These are phyloP conservation scores for Ypsolopha sequella DNA, from an alignment of 2,888 invertebrate species.

Conservation along the genomic window DNA sequence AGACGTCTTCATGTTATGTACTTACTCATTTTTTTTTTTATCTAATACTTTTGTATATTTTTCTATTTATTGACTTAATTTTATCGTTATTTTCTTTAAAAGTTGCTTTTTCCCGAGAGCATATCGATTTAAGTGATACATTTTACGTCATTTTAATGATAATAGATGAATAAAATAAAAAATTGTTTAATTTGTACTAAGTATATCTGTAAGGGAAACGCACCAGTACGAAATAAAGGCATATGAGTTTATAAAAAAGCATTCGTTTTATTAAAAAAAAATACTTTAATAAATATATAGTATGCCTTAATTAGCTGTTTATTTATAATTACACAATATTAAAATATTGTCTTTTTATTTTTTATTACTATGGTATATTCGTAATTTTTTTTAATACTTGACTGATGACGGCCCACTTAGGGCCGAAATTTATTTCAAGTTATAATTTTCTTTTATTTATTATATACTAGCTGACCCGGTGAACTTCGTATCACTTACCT, in stretches of 20 bases:
- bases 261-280: slow-evolving; percentile 7
- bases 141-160: slow-evolving; percentile 36
- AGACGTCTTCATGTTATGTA: not conserved
- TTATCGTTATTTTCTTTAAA: slow-evolving; percentile 8
- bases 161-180: slow-evolving; percentile 32
- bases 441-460: too few relatives aligned
- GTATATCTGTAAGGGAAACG: slow-evolving; percentile 62
- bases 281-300: too few relatives aligned
- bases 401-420: too few relatives aligned
- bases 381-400: too few relatives aligned
- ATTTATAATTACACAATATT: too few relatives aligned
- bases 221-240: slow-evolving; percentile 71
- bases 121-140: slow-evolving; percentile 56
- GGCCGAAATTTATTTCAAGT: too few relatives aligned
- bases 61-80: slow-evolving; percentile 1
- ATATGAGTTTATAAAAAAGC: slow-evolving; percentile 57
- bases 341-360: too few relatives aligned
- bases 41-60: not conserved
- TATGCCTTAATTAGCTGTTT: too few relatives aligned
- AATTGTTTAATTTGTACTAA: slow-evolving; percentile 54
- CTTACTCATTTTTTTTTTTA: not conserved
- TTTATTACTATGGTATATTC: too few relatives aligned
- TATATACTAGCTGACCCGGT: too few relatives aligned
- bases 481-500: too few relatives aligned
- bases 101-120: slow-evolving; percentile 32